These are phyloP conservation scores for Equus quagga DNA, from an alignment of 2,113 vertebrate genomes.

Conservation along the genomic window DNA sequence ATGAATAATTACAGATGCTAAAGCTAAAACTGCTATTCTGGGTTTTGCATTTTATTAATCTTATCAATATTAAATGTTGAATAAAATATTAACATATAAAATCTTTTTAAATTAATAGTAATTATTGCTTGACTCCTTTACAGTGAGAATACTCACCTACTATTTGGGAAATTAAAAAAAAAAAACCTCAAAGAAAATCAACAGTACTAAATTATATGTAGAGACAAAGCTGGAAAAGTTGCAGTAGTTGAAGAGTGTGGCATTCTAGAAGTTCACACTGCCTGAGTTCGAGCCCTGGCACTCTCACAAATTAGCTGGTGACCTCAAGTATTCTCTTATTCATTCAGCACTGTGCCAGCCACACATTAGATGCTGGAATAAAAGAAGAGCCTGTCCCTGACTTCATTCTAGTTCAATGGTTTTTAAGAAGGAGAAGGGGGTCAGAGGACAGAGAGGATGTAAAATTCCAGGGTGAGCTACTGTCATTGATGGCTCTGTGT, in stretches of 20 bases:
- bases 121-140: not conserved
- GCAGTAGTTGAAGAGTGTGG: not conserved
- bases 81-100: not conserved
- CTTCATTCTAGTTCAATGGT: not conserved
- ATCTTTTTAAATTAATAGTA: not conserved
- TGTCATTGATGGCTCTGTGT: not conserved
- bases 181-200: not conserved
- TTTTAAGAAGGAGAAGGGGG: not conserved
- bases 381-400: not conserved
- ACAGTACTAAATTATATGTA: not conserved
- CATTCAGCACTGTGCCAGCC: not conserved
- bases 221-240: not conserved
- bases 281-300: not conserved
- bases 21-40: not conserved
- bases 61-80: not conserved
- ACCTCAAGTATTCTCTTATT: not conserved
- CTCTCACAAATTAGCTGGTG: not conserved
- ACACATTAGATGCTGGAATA: not conserved
- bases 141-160: not conserved
- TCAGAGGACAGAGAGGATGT: not conserved
- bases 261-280: not conserved
- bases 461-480: not conserved
- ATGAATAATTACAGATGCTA: not conserved
- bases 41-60: not conserved
- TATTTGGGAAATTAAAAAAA: not conserved